A percentile compares a stretch with the other conserved stretches of the same genome.
Conservation (phyloP, 1,140 invertebrate genomes). For the Drepana arcuata region DNA sequence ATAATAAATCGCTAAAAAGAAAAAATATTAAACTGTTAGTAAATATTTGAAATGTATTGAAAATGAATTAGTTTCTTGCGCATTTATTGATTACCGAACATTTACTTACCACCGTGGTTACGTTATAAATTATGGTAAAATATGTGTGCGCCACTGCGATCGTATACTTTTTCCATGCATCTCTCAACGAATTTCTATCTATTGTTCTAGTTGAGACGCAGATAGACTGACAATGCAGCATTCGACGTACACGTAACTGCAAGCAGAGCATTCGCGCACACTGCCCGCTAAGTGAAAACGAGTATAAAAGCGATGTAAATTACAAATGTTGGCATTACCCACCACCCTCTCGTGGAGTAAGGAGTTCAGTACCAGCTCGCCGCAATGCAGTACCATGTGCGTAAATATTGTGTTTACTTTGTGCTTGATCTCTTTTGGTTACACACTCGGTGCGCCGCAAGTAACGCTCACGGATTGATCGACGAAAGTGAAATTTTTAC, state of each 20-base stretch:
- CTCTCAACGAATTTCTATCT: constrained; percentile 55
- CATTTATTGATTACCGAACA: constrained; percentile 17
- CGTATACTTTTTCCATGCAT: constrained; percentile 32
- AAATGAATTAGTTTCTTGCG: background rate
- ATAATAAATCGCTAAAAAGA: no score
- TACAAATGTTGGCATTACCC: constrained; percentile 51
- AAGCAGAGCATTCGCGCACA: constrained; percentile 53
- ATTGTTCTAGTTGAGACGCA: constrained; percentile 55
- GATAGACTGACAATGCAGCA: constrained; percentile 47
- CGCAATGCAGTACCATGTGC: constrained; percentile 61
- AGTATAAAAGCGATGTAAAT: constrained; percentile 69
- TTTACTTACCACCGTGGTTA: constrained; percentile 18
- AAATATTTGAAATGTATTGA: no score
- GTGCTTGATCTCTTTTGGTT: no score
- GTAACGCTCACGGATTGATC: no score
- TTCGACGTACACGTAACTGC: constrained; percentile 44
- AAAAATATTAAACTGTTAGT: no score
- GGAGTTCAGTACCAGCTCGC: constrained; percentile 23
- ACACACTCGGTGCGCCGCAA: no score
- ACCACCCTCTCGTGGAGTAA: constrained; percentile 43
- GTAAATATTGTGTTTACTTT: constrained; percentile 31
- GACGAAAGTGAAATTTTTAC: no score
- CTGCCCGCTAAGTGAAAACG: constrained; percentile 45
- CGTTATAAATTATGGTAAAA: constrained; percentile 24
- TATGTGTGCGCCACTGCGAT: constrained; percentile 17